Base-by-base conservation (phyloP, 2,113 vertebrate species). In the Brienomyrus longianalis region DNA sequence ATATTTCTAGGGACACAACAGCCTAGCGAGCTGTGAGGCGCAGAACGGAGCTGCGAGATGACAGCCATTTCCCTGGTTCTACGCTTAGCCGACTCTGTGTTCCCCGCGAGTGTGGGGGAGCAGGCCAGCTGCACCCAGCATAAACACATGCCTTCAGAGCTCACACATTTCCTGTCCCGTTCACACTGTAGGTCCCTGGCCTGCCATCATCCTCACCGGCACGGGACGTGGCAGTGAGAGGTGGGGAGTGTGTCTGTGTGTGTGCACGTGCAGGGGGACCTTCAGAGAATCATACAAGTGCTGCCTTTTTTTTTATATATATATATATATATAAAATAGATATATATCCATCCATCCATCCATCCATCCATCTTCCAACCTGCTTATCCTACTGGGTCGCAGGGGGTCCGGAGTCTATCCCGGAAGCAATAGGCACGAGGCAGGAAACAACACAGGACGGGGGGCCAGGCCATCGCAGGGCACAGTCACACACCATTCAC, bases 81-180 rank as follows among this genome's bases (percentile, higher is more conserved):
- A 5, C 7, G 27, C 85, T 51, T 31, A 15, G 83, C 23, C 47
- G 8, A 47, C 83, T n/a, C n/a, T 85, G 45, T 85, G 9, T 15
- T 19, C 83, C 23, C 45, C n/a, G 4, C 0, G 7, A 23, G 80
- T 9, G 80, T 47, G 43, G 80, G 80, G 48, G 48, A 56, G 51
- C 52, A 0, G 52, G 86, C 52, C 51, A 92, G 89, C 94, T 95
- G 93, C 94, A 95, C 95, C 96, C 95, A 96, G 95, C 93, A 96
- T 96, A 96, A 96, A 96, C 95, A 96, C 96, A 96, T 96, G 95
- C 95, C 95, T 96, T 96, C 95, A 96, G 95, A 94, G 95, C 95
- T 96, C 94, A 95, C 95, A 96, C 95, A 96, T 96, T 96, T 96
- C 96, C 96, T 96, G 95, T 92, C 93, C 94, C 91, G 93, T 94